Base-by-base conservation (phyloP, 2,113 vertebrate species). In the Rutilus rutilus region DNA sequence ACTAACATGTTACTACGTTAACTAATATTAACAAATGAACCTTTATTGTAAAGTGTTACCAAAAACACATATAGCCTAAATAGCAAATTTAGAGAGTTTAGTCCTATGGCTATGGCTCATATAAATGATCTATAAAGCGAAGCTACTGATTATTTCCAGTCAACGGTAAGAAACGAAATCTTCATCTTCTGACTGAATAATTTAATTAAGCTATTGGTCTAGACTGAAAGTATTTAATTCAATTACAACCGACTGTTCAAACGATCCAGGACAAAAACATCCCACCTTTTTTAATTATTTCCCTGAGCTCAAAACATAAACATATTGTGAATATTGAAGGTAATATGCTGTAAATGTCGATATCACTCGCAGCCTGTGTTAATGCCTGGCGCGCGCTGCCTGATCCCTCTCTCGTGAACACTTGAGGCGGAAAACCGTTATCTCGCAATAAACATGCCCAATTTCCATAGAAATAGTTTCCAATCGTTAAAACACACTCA, bases 341-440 rank as follows among this genome's bases (percentile, higher is more conserved):
- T 75, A 83, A 65, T 77, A 78, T 88, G 65, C 23, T 33, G 23
- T n/a, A 65, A 33, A 62, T 54, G 73, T 84, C 86, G 83, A 90
- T n/a, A 79, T 52, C 27, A 67, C 30, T 33, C 27, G 23, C 50
- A 67, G 62, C 79, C 27, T 14, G 33, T 17, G 50, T 6, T 76
- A 52, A 76, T 15, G 45, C 14, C 21, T 8, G 42, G 74, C 89
- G 92, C 90, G 86, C 89, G 77, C 90, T 86, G 89, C 86, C 83
- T 74, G 67, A 54, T 87, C 81, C 85, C 73, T 88, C 73, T 88
- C 88, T 88, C 60, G 69, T 59, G 82, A 23, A 54, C 27, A 25
- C 82, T 73, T 19, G 0, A 57, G 17, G 21, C 21, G 19, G 67
- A 86, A 86, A 92, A 87, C 93, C 93, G 92, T 94, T 94, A 94